Conservation (phyloP, 2,797 vertebrate genomes). For the Craterocephalus amniculus region DNA sequence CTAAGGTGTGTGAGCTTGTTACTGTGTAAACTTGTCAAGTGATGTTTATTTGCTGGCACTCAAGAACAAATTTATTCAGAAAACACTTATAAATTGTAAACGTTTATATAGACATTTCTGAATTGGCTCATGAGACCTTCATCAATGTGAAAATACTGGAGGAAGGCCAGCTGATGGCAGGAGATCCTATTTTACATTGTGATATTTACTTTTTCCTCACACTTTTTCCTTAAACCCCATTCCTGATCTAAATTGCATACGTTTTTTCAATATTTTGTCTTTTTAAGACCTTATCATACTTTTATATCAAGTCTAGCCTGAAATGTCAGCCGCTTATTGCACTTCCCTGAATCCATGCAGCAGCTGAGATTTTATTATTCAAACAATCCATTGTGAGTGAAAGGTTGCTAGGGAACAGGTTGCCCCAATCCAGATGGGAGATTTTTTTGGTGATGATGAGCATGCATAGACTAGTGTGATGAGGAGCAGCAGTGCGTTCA, state of each 20-base stretch:
- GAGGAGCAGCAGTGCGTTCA: not conserved
- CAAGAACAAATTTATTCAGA: not conserved
- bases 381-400: slow-evolving; percentile 8
- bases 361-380: slow-evolving; percentile 21
- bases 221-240: not conserved
- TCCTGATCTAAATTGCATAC: not conserved
- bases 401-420: slow-evolving; percentile 1
- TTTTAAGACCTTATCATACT: not conserved
- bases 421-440: not conserved
- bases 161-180: not conserved
- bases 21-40: not conserved
- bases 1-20: not conserved
- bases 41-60: not conserved
- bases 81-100: slow-evolving; percentile 5
- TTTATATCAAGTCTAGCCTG: not conserved
- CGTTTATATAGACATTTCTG: not conserved
- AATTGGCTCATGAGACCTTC: not conserved
- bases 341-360: slow-evolving; percentile 16
- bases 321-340: slow-evolving; percentile 6
- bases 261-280: not conserved
- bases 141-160: slow-evolving; percentile 2
- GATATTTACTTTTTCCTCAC: not conserved
- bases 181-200: not conserved
- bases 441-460: slow-evolving; percentile 8
- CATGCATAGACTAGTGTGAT: slow-evolving; percentile 32